These are phyloP conservation scores for Drosophila repletoides DNA, from an alignment of 1,140 invertebrate genomes.

Conservation along the genomic window DNA sequence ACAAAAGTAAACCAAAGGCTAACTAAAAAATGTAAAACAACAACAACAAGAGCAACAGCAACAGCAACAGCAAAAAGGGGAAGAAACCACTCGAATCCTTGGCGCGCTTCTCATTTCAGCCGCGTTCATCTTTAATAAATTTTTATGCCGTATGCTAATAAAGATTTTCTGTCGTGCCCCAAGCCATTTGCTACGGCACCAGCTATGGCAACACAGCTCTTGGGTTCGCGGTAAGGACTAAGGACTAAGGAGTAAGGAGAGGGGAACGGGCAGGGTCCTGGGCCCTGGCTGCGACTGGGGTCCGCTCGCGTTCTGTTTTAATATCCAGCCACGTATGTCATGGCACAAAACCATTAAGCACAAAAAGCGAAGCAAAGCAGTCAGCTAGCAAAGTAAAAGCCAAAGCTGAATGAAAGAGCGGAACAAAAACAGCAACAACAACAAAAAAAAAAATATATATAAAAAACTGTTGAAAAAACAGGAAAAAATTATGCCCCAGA, in stretches of 20 bases:
- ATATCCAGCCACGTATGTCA: slow-evolving; percentile 79
- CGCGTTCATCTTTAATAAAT: slow-evolving; percentile 77
- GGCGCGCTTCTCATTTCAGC: slow-evolving; percentile 30
- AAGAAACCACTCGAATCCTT: slow-evolving; percentile 36
- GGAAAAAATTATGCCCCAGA: slow-evolving; percentile 78
- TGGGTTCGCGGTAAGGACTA: background rate
- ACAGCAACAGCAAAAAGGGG: slow-evolving; percentile 35
- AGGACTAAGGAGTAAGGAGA: too few species aligned
- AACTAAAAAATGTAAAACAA: slow-evolving; percentile 60
- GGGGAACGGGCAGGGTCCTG: slow-evolving; percentile 15
- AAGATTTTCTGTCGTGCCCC: slow-evolving; percentile 69
- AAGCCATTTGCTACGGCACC: slow-evolving; percentile 46
- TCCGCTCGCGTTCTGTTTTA: slow-evolving; percentile 46
- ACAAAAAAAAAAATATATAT: background rate
- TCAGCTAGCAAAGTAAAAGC: slow-evolving; percentile 42
- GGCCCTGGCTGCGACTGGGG: slow-evolving; percentile 6
- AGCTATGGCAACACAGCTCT: background rate
- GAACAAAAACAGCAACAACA: slow-evolving; percentile 19
- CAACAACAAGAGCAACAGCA: slow-evolving; percentile 34
- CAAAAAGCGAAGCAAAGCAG: slow-evolving; percentile 63
- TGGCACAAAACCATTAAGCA: slow-evolving; percentile 79
- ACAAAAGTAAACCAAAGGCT: slow-evolving; percentile 34
- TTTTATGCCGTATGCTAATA: slow-evolving; percentile 81
- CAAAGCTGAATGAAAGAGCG: slow-evolving; percentile 39
- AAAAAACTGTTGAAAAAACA: slow-evolving; percentile 20